phyloP scores from a whole-genome alignment of 2,113 vertebrate species.

The Oenanthe melanoleuca region DNA sequence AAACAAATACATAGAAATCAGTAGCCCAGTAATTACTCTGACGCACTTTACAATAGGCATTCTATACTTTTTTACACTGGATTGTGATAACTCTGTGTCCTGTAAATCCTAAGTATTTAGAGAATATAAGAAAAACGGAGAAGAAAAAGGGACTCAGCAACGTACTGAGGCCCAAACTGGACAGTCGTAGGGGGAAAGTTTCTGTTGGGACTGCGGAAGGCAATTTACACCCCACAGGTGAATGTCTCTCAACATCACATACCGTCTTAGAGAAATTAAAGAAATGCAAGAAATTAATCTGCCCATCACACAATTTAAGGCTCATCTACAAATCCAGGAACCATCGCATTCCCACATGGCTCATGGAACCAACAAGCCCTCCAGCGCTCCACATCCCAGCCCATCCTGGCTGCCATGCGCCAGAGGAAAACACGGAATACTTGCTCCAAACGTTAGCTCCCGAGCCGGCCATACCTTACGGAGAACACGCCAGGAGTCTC shows the following conservation, averaged over 20 bases:
- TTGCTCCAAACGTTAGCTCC: background rate
- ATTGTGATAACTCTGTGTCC: rapidly evolving
- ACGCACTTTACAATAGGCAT: background rate
- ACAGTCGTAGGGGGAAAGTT: background rate
- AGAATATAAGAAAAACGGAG: background rate
- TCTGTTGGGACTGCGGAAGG: background rate
- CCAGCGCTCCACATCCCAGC: background rate
- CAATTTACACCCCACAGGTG: background rate
- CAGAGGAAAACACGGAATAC: background rate
- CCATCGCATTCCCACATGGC: rapidly evolving
- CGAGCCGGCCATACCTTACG: background rate
- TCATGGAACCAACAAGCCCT: background rate
- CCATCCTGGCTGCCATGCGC: background rate
- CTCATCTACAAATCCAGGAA: background rate
- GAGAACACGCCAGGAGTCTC: background rate
- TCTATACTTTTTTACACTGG: background rate
- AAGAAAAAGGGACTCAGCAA: background rate
- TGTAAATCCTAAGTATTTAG: background rate
- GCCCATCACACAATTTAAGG: background rate
- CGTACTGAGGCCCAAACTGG: background rate
- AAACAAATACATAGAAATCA: too few species aligned
- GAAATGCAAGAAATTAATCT: background rate
- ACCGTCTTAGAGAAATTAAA: background rate
- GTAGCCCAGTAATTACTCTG: background rate
- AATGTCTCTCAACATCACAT: background rate